Base-by-base conservation (phyloP, 37 sponge, comb jelly and placozoan species). In the Tethya wilhelma region DNA sequence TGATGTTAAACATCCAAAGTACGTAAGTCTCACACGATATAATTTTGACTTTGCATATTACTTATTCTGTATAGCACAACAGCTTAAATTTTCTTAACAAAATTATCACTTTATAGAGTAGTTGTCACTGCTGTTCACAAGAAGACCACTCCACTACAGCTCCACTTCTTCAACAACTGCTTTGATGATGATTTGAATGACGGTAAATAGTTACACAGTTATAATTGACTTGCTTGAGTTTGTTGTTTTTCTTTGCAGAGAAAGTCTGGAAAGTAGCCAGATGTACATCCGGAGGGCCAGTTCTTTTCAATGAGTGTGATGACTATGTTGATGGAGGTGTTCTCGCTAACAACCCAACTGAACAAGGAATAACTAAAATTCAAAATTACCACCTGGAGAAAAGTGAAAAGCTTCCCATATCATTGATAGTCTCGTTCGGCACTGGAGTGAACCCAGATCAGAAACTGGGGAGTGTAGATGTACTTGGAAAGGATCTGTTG, bases 281-380 rank as follows among this genome's bases (percentile, higher is more conserved):
- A 36, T 79, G 74, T 66, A 87, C 87, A 33, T 80, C 81, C 25
- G 87, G 81, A 39, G 81, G 58, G 66, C 81, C 81, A 9, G n/a
- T 79, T 31, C 66, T 67, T 44, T 87, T 87, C 81, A 74, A 40
- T 38, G 74, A 79, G 26, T 64, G 33, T 39, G 87, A 79, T 2
- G 67, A 67, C 49, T 87, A 87, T 68, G 43, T 87, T 34, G 87
- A 87, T 79, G 87, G 87, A 30, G 87, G 87, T 8, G 30, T 87
- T 23, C 67, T 80, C 30, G 87, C 81, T 12, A 74, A 87, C 59
- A 87, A 87, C 59, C 87, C 87, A 22, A 29, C 67, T 36, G 57
- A 56, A 36, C 67, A 49, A 11, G 80, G 56, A 0, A 66, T 87
- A 28, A 87, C 81, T 11, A 69, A 39, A 28, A 87, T 87, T 41